A percentile compares a stretch with the other conserved stretches of the same genome.
Conservation (phyloP, 64 coral and sea anemone genomes). For the Dendronephthya gigantea region DNA sequence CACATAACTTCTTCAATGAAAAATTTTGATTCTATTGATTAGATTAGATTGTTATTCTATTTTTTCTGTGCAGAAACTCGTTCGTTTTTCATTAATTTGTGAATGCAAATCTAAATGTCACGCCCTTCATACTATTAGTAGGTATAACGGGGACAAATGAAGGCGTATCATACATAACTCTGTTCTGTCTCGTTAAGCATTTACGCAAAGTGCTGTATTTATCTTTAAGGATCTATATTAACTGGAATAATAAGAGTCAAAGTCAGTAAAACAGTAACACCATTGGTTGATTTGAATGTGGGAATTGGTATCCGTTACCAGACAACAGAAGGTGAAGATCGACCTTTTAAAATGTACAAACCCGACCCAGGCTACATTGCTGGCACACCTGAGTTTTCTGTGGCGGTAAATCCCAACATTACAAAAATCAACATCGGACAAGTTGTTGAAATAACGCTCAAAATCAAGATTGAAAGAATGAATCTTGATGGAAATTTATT, state of each 20-base stretch:
- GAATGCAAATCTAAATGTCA: too few species aligned
- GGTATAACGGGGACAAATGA: too few species aligned
- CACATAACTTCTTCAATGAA: too few species aligned
- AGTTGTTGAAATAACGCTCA: constrained; percentile 39
- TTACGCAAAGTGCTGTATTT: too few species aligned
- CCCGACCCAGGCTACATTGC: constrained; percentile 44
- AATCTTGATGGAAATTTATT: constrained; percentile 14
- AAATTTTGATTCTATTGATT: too few species aligned
- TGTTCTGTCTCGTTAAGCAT: too few species aligned
- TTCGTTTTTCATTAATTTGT: too few species aligned
- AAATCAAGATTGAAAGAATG: constrained; percentile 41
- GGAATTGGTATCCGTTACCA: constrained; percentile 37
- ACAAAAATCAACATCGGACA: constrained; percentile 51
- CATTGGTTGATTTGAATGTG: constrained; percentile 53
- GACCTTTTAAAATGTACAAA: constrained; percentile 39
- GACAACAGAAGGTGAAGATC: constrained; percentile 25
- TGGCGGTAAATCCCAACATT: constrained; percentile 22
- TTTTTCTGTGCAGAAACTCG: too few species aligned
- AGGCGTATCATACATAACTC: too few species aligned
- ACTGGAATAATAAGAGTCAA: constrained; percentile 35
- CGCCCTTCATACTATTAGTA: too few species aligned
- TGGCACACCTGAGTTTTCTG: constrained; percentile 46
- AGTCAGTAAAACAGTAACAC: constrained; percentile 45
- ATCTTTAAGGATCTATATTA: constrained; percentile 33
- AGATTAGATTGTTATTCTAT: too few species aligned